Percentiles rank a stretch among this genome's conserved stretches.
Evolutionary conservation across 2,797 vertebrate species (phyloP).

Genomic region (Enteromius paludinosus): DNA sequence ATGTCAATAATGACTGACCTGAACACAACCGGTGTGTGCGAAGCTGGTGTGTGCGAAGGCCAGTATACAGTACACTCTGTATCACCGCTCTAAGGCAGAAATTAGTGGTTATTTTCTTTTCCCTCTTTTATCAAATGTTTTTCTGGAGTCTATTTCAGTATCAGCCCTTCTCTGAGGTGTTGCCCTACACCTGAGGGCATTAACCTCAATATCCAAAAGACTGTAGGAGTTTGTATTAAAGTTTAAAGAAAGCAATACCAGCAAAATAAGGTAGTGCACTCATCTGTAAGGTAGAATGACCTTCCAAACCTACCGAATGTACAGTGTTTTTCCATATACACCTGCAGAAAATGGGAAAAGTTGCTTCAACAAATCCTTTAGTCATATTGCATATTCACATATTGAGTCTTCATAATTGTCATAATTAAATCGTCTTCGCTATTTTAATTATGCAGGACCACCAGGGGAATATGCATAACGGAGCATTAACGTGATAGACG

Average conservation of each 20-base stretch:
- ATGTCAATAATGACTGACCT: not conserved
- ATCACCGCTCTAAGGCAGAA: slow-evolving; percentile 20
- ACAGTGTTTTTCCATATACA: not conserved
- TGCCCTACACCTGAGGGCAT: slow-evolving; percentile 33
- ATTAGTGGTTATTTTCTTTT: slow-evolving; percentile 19
- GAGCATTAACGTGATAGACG: slow-evolving; percentile 4
- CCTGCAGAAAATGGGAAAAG: not conserved
- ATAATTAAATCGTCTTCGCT: slow-evolving; percentile 37
- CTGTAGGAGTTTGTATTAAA: slow-evolving; percentile 39
- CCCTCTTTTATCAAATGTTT: slow-evolving; percentile 29
- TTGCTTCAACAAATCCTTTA: not conserved
- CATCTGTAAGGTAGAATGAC: slow-evolving; percentile 59
- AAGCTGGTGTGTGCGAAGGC: not conserved
- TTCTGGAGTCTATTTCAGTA: slow-evolving; percentile 8
- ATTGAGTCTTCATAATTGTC: slow-evolving; percentile 37
- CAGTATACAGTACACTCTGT: not conserved
- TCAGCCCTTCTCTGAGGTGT: slow-evolving; percentile 9
- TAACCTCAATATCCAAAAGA: slow-evolving; percentile 50
- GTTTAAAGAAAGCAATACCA: slow-evolving; percentile 47
- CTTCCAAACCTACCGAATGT: slow-evolving; percentile 3
- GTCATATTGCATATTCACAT: not conserved
- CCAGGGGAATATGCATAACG: slow-evolving; percentile 38
- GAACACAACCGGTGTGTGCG: not conserved
- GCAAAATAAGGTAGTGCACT: slow-evolving; percentile 62
- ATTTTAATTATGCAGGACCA: slow-evolving; percentile 39